phyloP scores from a whole-genome alignment of 2,888 invertebrate species.

The Drosophila cognata region DNA sequence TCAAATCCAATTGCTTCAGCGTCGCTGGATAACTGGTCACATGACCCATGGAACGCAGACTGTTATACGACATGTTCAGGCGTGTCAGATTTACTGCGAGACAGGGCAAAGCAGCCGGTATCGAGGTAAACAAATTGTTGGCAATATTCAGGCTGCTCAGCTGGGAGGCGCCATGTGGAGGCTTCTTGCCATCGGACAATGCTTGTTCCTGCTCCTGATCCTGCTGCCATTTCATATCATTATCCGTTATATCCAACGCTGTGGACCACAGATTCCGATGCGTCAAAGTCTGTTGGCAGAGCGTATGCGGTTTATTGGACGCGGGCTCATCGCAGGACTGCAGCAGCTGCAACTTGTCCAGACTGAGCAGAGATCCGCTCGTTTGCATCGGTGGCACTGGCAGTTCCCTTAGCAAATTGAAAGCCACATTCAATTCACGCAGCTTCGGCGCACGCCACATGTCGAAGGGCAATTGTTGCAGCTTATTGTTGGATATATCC shows the following conservation, averaged over 20 bases:
- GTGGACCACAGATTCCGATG: slow-evolving; percentile 92
- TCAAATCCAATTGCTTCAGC: slow-evolving; percentile 95
- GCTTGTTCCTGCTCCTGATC: slow-evolving; percentile 53
- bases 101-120: slow-evolving; percentile 96
- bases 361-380: slow-evolving; percentile 79
- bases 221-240: slow-evolving; percentile 87
- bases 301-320: slow-evolving; percentile 70
- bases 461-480: slow-evolving; percentile 92
- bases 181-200: slow-evolving; percentile 82
- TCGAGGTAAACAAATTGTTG: slow-evolving; percentile 94
- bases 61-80: slow-evolving; percentile 96
- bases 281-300: slow-evolving; percentile 86
- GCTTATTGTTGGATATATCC: slow-evolving; percentile 97
- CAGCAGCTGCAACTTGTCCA: slow-evolving; percentile 81
- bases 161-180: slow-evolving; percentile 87
- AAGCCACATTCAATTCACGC: slow-evolving; percentile 94
- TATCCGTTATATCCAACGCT: slow-evolving; percentile 88
- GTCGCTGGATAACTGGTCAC: slow-evolving; percentile 95
- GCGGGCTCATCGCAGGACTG: slow-evolving; percentile 79
- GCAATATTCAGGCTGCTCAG: slow-evolving; percentile 93
- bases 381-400: slow-evolving; percentile 86
- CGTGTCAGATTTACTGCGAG: slow-evolving; percentile 93
- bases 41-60: slow-evolving; percentile 91
- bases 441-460: slow-evolving; percentile 95
- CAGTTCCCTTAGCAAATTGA: slow-evolving; percentile 93